Percentiles rank a stretch among this genome's conserved stretches.
These are phyloP conservation scores for Halcyon senegalensis DNA, from an alignment of 2,113 vertebrate species.

Conservation along the genomic window DNA sequence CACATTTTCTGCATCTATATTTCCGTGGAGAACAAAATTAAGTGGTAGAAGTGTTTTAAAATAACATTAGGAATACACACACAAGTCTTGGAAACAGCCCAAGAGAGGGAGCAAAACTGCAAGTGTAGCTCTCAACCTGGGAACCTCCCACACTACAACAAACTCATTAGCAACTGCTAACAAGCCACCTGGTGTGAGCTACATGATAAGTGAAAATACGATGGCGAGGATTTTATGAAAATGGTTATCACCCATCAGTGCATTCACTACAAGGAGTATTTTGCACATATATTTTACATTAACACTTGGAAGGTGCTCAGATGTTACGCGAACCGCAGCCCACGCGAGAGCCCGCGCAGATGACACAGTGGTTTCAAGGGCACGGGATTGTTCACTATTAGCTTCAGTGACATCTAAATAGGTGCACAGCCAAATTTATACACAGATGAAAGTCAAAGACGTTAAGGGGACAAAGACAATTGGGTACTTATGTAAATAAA, in stretches of 20 bases:
- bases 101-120: background rate
- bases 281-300: constrained; percentile 59
- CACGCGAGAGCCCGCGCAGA: background rate
- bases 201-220: constrained; percentile 62
- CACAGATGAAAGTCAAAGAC: constrained; percentile 33
- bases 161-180: constrained; percentile 53
- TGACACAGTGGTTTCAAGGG: constrained; percentile 36
- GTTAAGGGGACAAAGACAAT: background rate
- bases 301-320: constrained; percentile 61
- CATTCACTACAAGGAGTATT: constrained; percentile 58
- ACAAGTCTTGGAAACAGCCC: constrained; percentile 47
- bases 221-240: constrained; percentile 55
- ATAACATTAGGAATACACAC: constrained; percentile 44
- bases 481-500: constrained; percentile 38
- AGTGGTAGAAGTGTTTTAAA: constrained; percentile 42
- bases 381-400: constrained; percentile 43
- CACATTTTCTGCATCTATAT: background rate
- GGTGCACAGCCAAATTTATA: constrained; percentile 25
- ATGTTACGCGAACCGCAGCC: background rate
- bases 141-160: constrained; percentile 30
- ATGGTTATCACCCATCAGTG: constrained; percentile 66
- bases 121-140: constrained; percentile 28
- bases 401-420: constrained; percentile 32
- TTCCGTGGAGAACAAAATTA: constrained; percentile 50
- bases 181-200: constrained; percentile 34